Evolutionary conservation across 1,140 invertebrate species (phyloP), one percentile per base, ranked within the genome.

Genomic region (Pararge aegeria): DNA sequence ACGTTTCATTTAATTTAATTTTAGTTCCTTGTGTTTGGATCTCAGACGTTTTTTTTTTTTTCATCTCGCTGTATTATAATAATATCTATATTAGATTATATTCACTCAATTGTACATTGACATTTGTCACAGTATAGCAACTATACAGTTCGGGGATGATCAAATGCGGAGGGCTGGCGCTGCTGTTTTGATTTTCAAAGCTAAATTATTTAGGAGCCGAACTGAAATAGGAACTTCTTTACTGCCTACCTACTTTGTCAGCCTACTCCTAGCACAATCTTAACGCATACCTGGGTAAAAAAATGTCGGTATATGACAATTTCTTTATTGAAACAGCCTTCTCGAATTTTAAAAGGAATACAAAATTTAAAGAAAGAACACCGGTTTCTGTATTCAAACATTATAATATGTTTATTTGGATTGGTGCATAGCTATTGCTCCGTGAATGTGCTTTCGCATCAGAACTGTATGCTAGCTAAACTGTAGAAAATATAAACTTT

Each of bases 11-110:
- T 67, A 48, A 55, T 68, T 66, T 15, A 60, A 68, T 69, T 71
- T 77, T 68, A 75, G 79, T 83, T 87, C 80, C 80, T 85, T 66
- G 59, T 70, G 62, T 75, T 80, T 78, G 77, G 82, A 87, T 87
- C 82, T 87, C 83, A 83, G 63, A 66, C 60, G 67, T 73, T 55
- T 24, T n/a, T n/a, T n/a, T n/a, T n/a, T n/a, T n/a, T n/a, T 34
- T 74, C 76, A 72, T 81, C 68, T 78, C 75, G 62, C 68, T 79
- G 68, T 77, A 69, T 75, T 58, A 68, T 70, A 34, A 12, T 34
- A 10, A 30, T 30, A 30, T 34, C 3, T 34, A 66, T 54, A 65
- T 66, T 73, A 64, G 57, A 64, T 63, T 63, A 61, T 64, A 68
- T 65, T 64, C 15, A 29, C 34, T 44, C 55, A 34, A 59, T 70